These are phyloP conservation scores for Epinephelus moara DNA, from an alignment of 2,113 vertebrate species.

Conservation along the genomic window DNA sequence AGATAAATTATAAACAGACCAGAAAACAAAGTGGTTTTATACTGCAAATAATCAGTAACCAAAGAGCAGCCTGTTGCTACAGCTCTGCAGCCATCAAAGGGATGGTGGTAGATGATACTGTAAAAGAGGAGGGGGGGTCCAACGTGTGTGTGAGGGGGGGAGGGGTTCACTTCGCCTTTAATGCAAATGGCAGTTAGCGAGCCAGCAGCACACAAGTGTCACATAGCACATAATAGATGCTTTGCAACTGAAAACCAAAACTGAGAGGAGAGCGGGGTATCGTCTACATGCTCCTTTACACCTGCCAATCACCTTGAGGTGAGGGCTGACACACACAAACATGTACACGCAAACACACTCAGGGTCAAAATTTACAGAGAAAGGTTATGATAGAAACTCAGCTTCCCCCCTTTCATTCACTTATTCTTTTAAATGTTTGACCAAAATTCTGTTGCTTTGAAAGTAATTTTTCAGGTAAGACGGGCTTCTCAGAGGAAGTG, in stretches of 20 bases:
- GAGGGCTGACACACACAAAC: slow-evolving; percentile 16
- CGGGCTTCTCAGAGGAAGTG: neutral
- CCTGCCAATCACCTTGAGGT: slow-evolving; percentile 54
- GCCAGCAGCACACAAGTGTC: slow-evolving; percentile 69
- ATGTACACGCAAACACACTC: slow-evolving; percentile 5
- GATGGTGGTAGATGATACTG: slow-evolving; percentile 43
- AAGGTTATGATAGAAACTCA: neutral
- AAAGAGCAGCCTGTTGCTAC: slow-evolving; percentile 55
- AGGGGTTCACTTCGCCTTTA: slow-evolving; percentile 39
- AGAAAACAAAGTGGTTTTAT: slow-evolving; percentile 57
- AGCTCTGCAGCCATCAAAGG: slow-evolving; percentile 30
- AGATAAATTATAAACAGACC: slow-evolving; percentile 58
- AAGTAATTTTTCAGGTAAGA: neutral
- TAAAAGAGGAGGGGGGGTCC: neutral
- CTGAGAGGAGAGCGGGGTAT: slow-evolving; percentile 58
- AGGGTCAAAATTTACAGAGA: slow-evolving; percentile 1
- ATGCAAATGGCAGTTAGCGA: slow-evolving; percentile 63
- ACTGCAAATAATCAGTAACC: slow-evolving; percentile 67
- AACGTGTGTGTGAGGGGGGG: slow-evolving; percentile 19
- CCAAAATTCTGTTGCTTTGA: neutral
- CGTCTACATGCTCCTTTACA: slow-evolving; percentile 50
- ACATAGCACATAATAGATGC: slow-evolving; percentile 72
- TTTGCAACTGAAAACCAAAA: slow-evolving; percentile 77
- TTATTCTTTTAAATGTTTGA: neutral
- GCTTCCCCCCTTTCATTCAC: too few relatives aligned